Evolutionary conservation across 2,888 invertebrate genomes (phyloP).

Genomic region (Anagyrus pseudococci): DNA sequence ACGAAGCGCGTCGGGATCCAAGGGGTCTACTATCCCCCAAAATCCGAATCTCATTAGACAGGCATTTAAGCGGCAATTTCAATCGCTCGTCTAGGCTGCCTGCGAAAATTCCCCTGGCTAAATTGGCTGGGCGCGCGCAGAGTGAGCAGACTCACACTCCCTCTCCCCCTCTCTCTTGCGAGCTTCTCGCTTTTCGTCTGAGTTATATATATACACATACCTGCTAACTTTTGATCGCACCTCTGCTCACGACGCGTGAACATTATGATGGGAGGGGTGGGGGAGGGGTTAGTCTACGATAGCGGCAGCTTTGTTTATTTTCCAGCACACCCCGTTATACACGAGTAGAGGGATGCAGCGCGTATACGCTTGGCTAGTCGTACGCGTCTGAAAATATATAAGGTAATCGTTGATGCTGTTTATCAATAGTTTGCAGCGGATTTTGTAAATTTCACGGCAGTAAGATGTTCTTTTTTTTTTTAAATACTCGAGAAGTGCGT

Average conservation of each 20-base stretch:
- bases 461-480: too few relatives aligned
- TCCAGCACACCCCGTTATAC: conserved; percentile 14
- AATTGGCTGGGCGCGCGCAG: too few relatives aligned
- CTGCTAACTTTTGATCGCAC: background rate
- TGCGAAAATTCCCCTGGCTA: too few relatives aligned
- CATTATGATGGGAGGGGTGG: background rate
- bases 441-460: too few relatives aligned
- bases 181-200: conserved; percentile 19
- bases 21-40: too few relatives aligned
- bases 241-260: conserved; percentile 25
- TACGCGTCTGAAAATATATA: too few relatives aligned
- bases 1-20: too few relatives aligned
- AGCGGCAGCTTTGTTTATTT: conserved; percentile 18
- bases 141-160: background rate
- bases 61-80: too few relatives aligned
- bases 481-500: too few relatives aligned
- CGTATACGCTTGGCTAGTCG: conserved; percentile 3
- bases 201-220: background rate
- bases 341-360: conserved; percentile 18
- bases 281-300: background rate
- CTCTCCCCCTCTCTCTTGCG: background rate
- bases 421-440: background rate
- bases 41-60: too few relatives aligned
- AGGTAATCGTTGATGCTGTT: background rate
- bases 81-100: too few relatives aligned